A percentile compares a stretch with the other conserved stretches of the same genome.
phyloP scores from a whole-genome alignment of 2,888 invertebrate species.

The Macrosoma leucophasiata region DNA sequence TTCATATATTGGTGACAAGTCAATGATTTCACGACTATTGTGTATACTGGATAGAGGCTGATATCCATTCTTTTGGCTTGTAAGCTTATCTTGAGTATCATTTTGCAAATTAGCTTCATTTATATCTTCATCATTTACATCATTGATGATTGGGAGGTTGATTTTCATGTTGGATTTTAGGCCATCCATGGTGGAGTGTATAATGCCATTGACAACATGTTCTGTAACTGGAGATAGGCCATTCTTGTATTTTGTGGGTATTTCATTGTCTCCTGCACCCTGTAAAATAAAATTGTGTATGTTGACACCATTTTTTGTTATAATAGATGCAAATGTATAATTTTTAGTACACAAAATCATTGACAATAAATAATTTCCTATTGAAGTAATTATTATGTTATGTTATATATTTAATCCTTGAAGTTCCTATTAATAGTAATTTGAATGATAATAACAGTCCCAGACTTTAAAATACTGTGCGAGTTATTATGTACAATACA shows the following conservation, averaged over 20 bases:
- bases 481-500: too few species aligned
- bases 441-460: too few species aligned
- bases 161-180: slow-evolving; percentile 68
- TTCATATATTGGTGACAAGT: slow-evolving; percentile 69
- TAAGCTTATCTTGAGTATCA: slow-evolving; percentile 32
- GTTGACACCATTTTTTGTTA: not conserved
- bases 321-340: slow-evolving; percentile 6
- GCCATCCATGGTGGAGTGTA: slow-evolving; percentile 64
- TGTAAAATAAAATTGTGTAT: too few species aligned
- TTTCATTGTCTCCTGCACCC: slow-evolving; percentile 61
- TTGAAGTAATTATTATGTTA: too few species aligned
- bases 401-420: too few species aligned
- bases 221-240: slow-evolving; percentile 66
- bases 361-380: too few species aligned
- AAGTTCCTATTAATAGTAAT: too few species aligned
- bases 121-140: slow-evolving; percentile 69
- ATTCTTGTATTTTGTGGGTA: slow-evolving; percentile 58
- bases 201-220: slow-evolving; percentile 59
- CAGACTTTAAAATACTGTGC: too few species aligned
- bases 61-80: slow-evolving; percentile 56
- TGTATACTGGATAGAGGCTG: slow-evolving; percentile 50
- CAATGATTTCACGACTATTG: slow-evolving; percentile 62
- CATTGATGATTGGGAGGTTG: slow-evolving; percentile 62
- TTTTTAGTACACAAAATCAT: too few species aligned
- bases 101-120: slow-evolving; percentile 42